These are phyloP conservation scores for Serinus canaria DNA, from an alignment of 2,113 vertebrate species.

Conservation along the genomic window DNA sequence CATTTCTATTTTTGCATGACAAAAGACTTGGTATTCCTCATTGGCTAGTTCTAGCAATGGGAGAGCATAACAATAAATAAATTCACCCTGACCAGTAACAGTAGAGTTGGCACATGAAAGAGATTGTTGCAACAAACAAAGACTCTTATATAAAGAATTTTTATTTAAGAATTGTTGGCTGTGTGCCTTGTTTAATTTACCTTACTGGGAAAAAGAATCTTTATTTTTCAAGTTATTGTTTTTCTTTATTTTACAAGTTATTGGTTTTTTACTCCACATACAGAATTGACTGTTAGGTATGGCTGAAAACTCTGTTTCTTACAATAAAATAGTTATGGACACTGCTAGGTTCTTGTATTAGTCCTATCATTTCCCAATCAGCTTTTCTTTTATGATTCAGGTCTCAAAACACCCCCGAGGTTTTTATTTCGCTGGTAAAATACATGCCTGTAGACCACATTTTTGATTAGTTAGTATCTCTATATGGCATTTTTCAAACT, in stretches of 20 bases:
- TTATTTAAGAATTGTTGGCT: background rate
- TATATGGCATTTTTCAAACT: background rate
- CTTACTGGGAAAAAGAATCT: background rate
- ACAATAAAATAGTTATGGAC: background rate
- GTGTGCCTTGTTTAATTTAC: background rate
- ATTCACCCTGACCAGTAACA: background rate
- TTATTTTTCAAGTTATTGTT: background rate
- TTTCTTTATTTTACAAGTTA: background rate
- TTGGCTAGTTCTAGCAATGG: background rate
- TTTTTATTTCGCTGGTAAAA: background rate
- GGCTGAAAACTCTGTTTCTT: background rate
- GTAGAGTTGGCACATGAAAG: background rate
- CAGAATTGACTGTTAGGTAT: background rate
- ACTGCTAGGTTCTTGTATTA: background rate
- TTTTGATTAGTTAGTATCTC: background rate
- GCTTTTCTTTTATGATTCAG: background rate
- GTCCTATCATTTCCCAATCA: background rate
- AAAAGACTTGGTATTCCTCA: background rate
- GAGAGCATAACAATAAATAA: background rate
- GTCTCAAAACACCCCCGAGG: accelerated
- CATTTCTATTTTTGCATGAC: background rate
- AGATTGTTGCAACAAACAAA: background rate
- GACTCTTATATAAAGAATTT: background rate
- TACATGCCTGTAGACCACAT: background rate
- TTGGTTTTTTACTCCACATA: background rate